Conservation (phyloP, 2,797 vertebrate species). For the Cryptoprocta ferox region DNA sequence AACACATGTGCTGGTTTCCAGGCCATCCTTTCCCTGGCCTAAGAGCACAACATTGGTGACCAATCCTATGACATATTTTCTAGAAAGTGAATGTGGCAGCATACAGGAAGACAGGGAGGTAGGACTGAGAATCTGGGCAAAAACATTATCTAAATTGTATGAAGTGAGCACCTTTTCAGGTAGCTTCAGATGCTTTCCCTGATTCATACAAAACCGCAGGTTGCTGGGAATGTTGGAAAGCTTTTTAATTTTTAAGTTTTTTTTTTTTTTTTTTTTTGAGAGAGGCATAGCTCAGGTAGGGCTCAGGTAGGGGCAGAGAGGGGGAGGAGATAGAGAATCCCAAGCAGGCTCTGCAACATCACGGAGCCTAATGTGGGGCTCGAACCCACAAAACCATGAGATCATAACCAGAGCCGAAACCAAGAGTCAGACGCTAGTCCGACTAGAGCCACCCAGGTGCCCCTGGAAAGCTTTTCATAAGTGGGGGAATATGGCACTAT, state of each 20-base stretch:
- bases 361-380: no score
- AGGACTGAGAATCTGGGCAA: neutral
- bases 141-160: neutral
- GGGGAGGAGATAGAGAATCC: no score
- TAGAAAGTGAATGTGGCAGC: neutral
- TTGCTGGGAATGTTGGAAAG: neutral
- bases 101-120: no score
- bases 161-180: neutral
- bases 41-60: neutral
- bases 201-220: neutral
- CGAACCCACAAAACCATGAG: no score
- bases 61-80: neutral
- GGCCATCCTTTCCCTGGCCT: neutral
- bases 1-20: neutral
- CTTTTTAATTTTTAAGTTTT: no score
- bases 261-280: no score
- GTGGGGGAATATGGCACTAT: neutral
- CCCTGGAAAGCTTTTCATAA: neutral
- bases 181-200: neutral
- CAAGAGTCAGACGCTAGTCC: no score
- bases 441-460: no score
- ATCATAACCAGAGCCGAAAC: no score
- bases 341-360: no score
- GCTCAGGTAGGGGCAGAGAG: no score
- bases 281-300: no score